Percentiles rank a stretch among this genome's conserved stretches.
Conservation (phyloP, 2,113 vertebrate genomes). For the Rhipidura dahli region DNA sequence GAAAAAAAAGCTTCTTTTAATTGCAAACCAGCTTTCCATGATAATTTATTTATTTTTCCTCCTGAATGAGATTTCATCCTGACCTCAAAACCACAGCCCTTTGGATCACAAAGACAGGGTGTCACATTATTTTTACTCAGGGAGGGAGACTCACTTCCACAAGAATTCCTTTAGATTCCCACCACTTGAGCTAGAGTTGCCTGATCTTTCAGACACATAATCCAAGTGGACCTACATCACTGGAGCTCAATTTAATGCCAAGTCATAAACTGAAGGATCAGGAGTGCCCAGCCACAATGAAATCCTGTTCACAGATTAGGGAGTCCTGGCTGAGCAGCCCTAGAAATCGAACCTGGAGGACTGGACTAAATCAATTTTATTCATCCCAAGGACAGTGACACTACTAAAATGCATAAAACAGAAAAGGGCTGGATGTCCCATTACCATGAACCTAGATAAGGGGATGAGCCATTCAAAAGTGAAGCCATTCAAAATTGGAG, state of each 20-base stretch:
- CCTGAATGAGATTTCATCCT: constrained; percentile 1
- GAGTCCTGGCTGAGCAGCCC: constrained; percentile 1
- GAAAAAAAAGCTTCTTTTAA: constrained; percentile 12
- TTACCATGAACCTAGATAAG: background rate
- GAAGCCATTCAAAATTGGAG: background rate
- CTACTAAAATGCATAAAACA: constrained; percentile 8
- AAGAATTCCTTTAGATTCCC: background rate
- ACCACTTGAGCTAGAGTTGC: background rate
- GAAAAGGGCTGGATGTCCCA: background rate
- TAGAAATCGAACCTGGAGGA: constrained; percentile 40
- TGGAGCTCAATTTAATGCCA: constrained; percentile 62
- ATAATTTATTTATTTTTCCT: constrained; percentile 1
- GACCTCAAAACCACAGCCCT: background rate
- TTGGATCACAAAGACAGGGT: background rate
- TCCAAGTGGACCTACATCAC: constrained; percentile 44
- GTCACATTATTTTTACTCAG: background rate
- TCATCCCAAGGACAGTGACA: constrained; percentile 29
- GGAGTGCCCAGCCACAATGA: constrained; percentile 31
- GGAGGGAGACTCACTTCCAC: background rate
- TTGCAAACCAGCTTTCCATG: background rate
- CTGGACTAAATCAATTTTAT: constrained; percentile 55
- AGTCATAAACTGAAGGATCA: constrained; percentile 54
- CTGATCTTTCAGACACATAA: constrained; percentile 46
- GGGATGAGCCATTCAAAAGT: background rate
- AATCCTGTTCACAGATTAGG: constrained; percentile 60